Percentiles rank a stretch among this genome's conserved stretches.
Evolutionary conservation across 2,113 vertebrate genomes (phyloP).

Genomic region (Cebidichthys violaceus): DNA sequence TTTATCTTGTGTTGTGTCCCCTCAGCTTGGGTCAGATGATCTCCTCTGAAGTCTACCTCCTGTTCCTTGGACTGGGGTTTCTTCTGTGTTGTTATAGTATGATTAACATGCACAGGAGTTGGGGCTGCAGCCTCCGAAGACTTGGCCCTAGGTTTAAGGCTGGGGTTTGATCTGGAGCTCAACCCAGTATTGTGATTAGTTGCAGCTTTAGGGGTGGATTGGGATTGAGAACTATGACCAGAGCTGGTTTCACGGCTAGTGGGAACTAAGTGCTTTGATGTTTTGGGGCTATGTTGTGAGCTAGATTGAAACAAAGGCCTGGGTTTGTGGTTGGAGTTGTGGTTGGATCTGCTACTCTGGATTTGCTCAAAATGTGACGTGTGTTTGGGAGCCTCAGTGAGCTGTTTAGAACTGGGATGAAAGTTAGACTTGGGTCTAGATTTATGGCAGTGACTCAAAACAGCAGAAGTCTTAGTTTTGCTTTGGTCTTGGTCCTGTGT

Average conservation of each 20-base stretch:
- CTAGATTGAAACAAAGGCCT: conserved; percentile 45
- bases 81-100: conserved; percentile 57
- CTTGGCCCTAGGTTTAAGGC: conserved; percentile 61
- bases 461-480: conserved; percentile 47
- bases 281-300: conserved; percentile 54
- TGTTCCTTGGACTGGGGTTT: conserved; percentile 63
- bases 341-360: conserved; percentile 48
- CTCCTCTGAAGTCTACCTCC: conserved; percentile 59
- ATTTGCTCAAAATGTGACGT: conserved; percentile 54
- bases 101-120: conserved; percentile 40
- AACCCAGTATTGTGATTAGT: conserved; percentile 30
- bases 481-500: conserved; percentile 56
- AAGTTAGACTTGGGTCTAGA: conserved; percentile 59
- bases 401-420: conserved; percentile 44
- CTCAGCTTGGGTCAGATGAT: conserved; percentile 33
- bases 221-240: conserved; percentile 50
- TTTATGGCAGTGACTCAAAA: conserved; percentile 54
- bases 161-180: conserved; percentile 43
- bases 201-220: conserved; percentile 55
- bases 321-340: conserved; percentile 59
- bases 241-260: conserved; percentile 44
- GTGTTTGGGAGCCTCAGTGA: conserved; percentile 60
- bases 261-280: conserved; percentile 58
- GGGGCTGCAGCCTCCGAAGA: conserved; percentile 46
- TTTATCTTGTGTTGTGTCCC: conserved; percentile 51